Evolutionary conservation across 1,140 invertebrate genomes (phyloP).

Genomic region (Anagrus nilaparvatae): DNA sequence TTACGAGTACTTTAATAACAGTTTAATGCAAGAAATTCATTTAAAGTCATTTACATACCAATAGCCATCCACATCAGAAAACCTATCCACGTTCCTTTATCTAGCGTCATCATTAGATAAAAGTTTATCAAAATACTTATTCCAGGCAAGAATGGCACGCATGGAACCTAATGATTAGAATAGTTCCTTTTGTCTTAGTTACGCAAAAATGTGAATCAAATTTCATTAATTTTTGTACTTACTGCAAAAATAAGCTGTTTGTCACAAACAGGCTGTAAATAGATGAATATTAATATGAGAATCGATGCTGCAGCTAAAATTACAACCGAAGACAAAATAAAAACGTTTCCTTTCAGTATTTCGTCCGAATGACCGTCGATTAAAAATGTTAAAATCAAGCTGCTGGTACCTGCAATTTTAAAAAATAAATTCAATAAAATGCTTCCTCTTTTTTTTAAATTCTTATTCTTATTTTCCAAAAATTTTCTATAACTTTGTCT

Average conservation of each 20-base stretch:
- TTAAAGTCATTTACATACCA: slow-evolving; percentile 15
- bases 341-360: slow-evolving; percentile 31
- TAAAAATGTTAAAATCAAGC: slow-evolving; percentile 38
- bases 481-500: too few species aligned
- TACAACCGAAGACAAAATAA: slow-evolving; percentile 28
- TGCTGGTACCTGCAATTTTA: slow-evolving; percentile 44
- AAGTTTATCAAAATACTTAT: slow-evolving; percentile 56
- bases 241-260: slow-evolving; percentile 32
- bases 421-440: too few species aligned
- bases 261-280: slow-evolving; percentile 46
- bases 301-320: slow-evolving; percentile 35
- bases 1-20: neutral
- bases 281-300: slow-evolving; percentile 44
- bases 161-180: slow-evolving; percentile 46
- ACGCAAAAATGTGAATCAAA: neutral
- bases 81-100: slow-evolving; percentile 52
- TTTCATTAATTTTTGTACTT: slow-evolving; percentile 4
- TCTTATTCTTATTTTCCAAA: too few species aligned
- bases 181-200: neutral
- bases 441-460: too few species aligned
- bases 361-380: slow-evolving; percentile 34
- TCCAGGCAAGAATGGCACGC: slow-evolving; percentile 57
- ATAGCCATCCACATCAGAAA: slow-evolving; percentile 50
- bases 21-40: neutral
- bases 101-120: slow-evolving; percentile 56